A percentile compares a stretch with the other conserved stretches of the same genome.
Evolutionary conservation across 2,797 vertebrate genomes (phyloP).

Genomic region (Mus minutoides): DNA sequence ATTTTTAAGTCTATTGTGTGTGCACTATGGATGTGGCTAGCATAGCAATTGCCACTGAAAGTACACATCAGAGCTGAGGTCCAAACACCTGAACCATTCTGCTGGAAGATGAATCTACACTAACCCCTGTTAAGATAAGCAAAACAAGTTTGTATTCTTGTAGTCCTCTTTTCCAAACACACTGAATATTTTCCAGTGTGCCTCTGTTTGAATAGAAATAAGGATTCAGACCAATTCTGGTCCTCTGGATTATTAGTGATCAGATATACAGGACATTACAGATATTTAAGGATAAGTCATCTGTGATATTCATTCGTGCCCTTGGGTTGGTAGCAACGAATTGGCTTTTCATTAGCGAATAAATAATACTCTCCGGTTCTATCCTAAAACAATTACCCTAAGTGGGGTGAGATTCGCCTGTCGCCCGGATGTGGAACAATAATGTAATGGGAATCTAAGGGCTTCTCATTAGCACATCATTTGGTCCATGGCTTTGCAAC

Average conservation of each 20-base stretch:
- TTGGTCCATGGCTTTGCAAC: conserved; percentile 22
- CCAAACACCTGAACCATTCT: background rate
- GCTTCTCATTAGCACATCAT: conserved; percentile 18
- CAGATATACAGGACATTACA: conserved; percentile 47
- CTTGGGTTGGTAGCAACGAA: conserved; percentile 62
- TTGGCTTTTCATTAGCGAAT: conserved; percentile 81
- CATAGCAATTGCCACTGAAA: background rate
- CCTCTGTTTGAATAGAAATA: conserved; percentile 49
- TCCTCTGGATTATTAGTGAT: conserved; percentile 58
- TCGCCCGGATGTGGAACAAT: background rate
- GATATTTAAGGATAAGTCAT: conserved; percentile 47
- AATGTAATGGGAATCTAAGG: background rate
- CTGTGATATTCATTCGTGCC: conserved; percentile 53
- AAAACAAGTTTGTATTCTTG: conserved; percentile 23
- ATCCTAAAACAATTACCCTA: conserved; percentile 63
- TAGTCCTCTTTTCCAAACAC: conserved; percentile 36
- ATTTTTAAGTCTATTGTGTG: background rate
- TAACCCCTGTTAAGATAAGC: background rate
- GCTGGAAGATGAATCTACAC: background rate
- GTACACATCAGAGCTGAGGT: background rate
- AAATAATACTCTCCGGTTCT: conserved; percentile 65
- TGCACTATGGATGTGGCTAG: background rate
- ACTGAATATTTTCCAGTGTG: conserved; percentile 61
- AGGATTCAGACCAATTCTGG: conserved; percentile 64
- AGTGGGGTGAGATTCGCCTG: conserved; percentile 44